phyloP scores from a whole-genome alignment of 2,797 vertebrate genomes.

The Agapornis canus region DNA sequence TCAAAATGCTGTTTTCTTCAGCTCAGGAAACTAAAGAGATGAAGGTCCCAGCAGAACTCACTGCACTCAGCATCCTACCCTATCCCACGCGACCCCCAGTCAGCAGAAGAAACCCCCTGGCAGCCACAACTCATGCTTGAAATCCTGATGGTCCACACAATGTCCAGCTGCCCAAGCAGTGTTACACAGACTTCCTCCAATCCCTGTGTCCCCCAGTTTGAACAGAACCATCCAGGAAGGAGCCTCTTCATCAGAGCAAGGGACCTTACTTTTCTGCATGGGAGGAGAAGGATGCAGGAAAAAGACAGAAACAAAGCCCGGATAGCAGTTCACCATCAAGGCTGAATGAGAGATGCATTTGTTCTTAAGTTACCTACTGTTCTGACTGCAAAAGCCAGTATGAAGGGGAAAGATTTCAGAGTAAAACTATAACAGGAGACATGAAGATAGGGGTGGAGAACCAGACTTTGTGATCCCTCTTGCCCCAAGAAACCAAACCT shows the following conservation, averaged over 20 bases:
- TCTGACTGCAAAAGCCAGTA: background rate
- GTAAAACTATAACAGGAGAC: background rate
- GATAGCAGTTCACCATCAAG: background rate
- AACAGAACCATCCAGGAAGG: background rate
- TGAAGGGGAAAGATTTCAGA: background rate
- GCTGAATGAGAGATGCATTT: background rate
- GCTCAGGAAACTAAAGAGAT: background rate
- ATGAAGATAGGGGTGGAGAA: background rate
- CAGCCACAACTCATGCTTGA: background rate
- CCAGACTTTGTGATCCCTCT: background rate
- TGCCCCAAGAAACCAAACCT: background rate
- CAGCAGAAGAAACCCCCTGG: background rate
- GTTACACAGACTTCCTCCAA: fast-evolving
- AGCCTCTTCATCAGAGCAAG: background rate
- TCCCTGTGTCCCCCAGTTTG: fast-evolving
- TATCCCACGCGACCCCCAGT: background rate
- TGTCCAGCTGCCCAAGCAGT: background rate
- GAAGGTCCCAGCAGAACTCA: fast-evolving
- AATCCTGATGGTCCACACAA: background rate
- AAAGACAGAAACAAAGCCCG: background rate
- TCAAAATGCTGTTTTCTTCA: background rate
- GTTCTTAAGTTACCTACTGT: background rate
- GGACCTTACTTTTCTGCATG: background rate
- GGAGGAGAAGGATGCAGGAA: fast-evolving
- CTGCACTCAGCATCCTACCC: background rate